phyloP scores from a whole-genome alignment of 1,140 invertebrate species.

The Danaus melanippus region DNA sequence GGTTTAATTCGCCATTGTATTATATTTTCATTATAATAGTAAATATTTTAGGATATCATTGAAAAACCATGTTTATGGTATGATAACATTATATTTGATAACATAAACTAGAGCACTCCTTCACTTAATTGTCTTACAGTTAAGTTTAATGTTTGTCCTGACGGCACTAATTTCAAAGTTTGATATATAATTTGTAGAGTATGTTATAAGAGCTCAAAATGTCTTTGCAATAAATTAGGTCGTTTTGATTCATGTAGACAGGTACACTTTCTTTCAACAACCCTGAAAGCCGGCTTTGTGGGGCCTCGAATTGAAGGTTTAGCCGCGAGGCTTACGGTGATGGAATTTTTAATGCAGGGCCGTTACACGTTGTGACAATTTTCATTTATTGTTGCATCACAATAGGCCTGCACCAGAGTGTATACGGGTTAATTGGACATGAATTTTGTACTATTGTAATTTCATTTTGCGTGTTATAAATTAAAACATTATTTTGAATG shows the following conservation, averaged over 20 bases:
- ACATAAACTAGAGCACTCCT: too few relatives aligned
- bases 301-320: slow-evolving; percentile 38
- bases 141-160: too few relatives aligned
- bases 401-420: slow-evolving; percentile 26
- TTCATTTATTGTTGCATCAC: slow-evolving; percentile 41
- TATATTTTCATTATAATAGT: slow-evolving; percentile 1
- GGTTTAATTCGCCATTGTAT: slow-evolving; percentile 10
- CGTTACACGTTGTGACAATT: slow-evolving; percentile 51
- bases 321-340: slow-evolving; percentile 39
- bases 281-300: slow-evolving; percentile 37
- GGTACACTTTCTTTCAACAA: slow-evolving; percentile 30
- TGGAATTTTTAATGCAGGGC: slow-evolving; percentile 56
- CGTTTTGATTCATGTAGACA: too few relatives aligned
- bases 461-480: slow-evolving; percentile 10
- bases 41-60: background rate
- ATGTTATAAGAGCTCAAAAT: too few relatives aligned
- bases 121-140: too few relatives aligned
- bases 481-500: background rate
- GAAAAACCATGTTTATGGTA: too few relatives aligned
- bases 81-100: too few relatives aligned
- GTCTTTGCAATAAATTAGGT: too few relatives aligned
- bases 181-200: too few relatives aligned
- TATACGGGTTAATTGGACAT: slow-evolving; percentile 37
- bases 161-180: background rate
- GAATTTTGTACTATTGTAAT: slow-evolving; percentile 34